These are phyloP conservation scores for Lypha dubia DNA, from an alignment of 2,888 invertebrate genomes.

Conservation along the genomic window DNA sequence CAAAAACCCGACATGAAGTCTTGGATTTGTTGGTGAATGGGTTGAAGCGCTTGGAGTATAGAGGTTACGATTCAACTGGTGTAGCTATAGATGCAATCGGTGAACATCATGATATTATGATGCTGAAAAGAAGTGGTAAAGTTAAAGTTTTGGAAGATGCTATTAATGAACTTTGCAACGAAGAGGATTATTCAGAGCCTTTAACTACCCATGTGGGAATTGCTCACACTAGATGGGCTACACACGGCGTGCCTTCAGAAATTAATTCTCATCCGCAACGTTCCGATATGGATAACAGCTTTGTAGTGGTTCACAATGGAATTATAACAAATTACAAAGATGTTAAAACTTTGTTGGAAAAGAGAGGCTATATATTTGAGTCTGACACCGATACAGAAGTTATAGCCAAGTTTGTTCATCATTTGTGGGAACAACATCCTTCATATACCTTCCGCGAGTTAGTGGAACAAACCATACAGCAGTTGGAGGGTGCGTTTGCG, in stretches of 20 bases:
- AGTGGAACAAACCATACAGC: constrained; percentile 97
- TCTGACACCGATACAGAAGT: constrained; percentile 99
- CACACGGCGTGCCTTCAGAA: constrained; percentile 97
- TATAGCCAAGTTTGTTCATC: constrained; percentile 97
- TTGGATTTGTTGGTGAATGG: constrained; percentile 97
- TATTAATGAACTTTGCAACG: constrained; percentile 85
- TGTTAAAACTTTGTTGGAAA: constrained; percentile 95
- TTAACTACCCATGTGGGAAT: constrained; percentile 97
- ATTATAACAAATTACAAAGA: constrained; percentile 99
- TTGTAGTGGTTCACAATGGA: constrained; percentile 96
- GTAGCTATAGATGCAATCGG: constrained; percentile 91
- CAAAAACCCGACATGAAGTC: constrained; percentile 96
- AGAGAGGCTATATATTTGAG: constrained; percentile 96
- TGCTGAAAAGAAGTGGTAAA: constrained; percentile 96
- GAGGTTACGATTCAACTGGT: constrained; percentile 99
- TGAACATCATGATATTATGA: constrained; percentile 89
- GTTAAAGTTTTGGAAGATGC: constrained; percentile 95
- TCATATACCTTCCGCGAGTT: constrained; percentile 96
- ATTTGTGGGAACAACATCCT: constrained; percentile 95
- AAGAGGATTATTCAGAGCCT: constrained; percentile 88
- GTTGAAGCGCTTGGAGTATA: constrained; percentile 97
- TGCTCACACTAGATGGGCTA: constrained; percentile 99
- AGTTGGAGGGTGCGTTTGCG: constrained; percentile 99
- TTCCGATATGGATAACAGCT: constrained; percentile 92
- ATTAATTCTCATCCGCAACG: constrained; percentile 98